Percentiles rank a stretch among this genome's conserved stretches.
phyloP scores from a whole-genome alignment of 2,888 invertebrate species.

The Eupsilia transversa region DNA sequence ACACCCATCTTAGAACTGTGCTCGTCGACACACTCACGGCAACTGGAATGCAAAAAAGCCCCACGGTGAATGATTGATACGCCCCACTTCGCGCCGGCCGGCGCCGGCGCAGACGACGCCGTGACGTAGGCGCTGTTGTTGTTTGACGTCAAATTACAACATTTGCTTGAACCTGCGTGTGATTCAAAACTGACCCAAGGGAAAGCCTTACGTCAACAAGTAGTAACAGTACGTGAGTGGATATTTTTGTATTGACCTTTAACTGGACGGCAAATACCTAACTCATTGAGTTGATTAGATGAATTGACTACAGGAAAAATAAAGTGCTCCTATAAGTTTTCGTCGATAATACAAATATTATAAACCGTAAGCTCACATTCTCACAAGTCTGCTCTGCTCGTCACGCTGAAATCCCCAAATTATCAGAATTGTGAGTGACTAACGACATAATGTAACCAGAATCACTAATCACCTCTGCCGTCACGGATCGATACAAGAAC shows the following conservation, averaged over 20 bases:
- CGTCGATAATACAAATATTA: neutral
- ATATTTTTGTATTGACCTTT: slow-evolving; percentile 35
- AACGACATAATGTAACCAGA: slow-evolving; percentile 2
- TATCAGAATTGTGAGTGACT: slow-evolving; percentile 28
- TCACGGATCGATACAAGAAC: slow-evolving; percentile 19
- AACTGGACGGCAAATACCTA: neutral
- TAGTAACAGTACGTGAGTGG: neutral
- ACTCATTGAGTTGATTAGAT: too few relatives aligned
- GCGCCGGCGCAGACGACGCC: slow-evolving; percentile 2
- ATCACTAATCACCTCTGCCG: slow-evolving; percentile 20
- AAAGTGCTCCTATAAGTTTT: slow-evolving; percentile 17
- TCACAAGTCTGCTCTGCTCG: neutral
- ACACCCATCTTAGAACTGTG: slow-evolving; percentile 75
- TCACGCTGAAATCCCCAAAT: slow-evolving; percentile 16
- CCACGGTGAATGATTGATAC: slow-evolving; percentile 28
- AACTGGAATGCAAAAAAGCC: slow-evolving; percentile 64
- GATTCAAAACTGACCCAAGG: slow-evolving; percentile 18
- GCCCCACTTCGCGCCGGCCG: neutral
- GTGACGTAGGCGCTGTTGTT: slow-evolving; percentile 48
- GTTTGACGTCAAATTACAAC: slow-evolving; percentile 46
- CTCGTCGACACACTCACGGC: slow-evolving; percentile 64
- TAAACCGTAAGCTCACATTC: slow-evolving; percentile 10
- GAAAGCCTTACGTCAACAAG: slow-evolving; percentile 45
- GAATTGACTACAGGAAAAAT: neutral
- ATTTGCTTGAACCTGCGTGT: slow-evolving; percentile 28